Percentiles rank a stretch among this genome's conserved stretches.
Conservation (phyloP, 2,113 vertebrate genomes). For the Lamprotornis superbus region DNA sequence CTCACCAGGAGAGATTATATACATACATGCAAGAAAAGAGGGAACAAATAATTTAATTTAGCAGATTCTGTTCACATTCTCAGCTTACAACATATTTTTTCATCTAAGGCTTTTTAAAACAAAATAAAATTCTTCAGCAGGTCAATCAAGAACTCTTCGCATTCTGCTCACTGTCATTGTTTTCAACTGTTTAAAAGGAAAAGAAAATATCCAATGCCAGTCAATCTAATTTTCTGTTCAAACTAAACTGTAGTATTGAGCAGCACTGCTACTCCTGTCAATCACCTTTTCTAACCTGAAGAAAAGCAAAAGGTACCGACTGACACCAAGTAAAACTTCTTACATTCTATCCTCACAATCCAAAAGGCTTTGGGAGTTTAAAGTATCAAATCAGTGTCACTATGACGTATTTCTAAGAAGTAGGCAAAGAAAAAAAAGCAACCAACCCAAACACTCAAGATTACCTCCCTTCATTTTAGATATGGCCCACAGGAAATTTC, state of each 20-base stretch:
- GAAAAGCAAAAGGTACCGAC: conserved; percentile 43
- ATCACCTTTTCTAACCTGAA: conserved; percentile 50
- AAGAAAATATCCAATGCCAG: not conserved
- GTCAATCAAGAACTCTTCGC: not conserved
- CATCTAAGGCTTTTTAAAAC: not conserved
- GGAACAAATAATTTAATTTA: not conserved
- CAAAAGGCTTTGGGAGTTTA: conserved; percentile 42
- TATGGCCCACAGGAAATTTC: conserved; percentile 17
- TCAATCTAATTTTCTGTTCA: conserved; percentile 17
- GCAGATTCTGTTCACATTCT: not conserved
- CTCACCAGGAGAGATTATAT: not conserved
- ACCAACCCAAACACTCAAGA: not conserved
- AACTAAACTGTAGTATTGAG: not conserved
- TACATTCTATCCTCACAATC: conserved; percentile 17
- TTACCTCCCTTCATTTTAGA: conserved; percentile 43
- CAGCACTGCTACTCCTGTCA: conserved; percentile 19
- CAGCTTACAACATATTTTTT: not conserved
- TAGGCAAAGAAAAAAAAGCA: not conserved
- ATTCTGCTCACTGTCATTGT: not conserved
- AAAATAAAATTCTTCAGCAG: not conserved
- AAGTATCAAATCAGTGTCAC: conserved; percentile 68
- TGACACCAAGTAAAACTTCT: conserved; percentile 55
- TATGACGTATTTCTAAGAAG: conserved; percentile 56
- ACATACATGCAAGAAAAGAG: not conserved
- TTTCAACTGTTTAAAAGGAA: not conserved